phyloP scores from a whole-genome alignment of 2,113 vertebrate species.

The Siniperca knerii region DNA sequence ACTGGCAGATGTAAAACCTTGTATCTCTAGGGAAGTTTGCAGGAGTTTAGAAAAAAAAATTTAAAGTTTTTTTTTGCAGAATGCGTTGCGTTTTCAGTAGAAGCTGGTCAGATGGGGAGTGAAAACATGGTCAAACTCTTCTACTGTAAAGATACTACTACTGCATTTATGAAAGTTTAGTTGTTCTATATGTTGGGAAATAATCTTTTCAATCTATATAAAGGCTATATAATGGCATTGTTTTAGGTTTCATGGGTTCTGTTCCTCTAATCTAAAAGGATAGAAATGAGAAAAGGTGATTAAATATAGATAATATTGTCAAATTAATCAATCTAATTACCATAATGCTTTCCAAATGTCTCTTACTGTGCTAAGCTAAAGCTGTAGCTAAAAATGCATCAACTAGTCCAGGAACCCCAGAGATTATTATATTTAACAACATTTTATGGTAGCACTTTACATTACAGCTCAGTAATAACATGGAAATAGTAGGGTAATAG shows the following conservation, averaged over 20 bases:
- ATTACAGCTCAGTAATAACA: too few relatives aligned
- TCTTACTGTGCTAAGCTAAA: too few relatives aligned
- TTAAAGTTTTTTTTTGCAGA: not conserved
- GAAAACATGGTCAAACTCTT: not conserved
- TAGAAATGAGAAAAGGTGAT: not conserved
- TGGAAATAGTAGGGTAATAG: too few relatives aligned
- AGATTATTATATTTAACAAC: too few relatives aligned
- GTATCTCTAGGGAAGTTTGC: slow-evolving; percentile 1
- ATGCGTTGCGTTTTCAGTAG: not conserved
- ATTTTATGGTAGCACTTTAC: too few relatives aligned
- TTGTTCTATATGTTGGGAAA: not conserved
- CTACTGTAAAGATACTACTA: not conserved
- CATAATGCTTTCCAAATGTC: too few relatives aligned
- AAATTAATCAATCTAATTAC: not conserved
- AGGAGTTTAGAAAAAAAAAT: not conserved
- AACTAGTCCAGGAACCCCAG: too few relatives aligned
- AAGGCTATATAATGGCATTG: not conserved
- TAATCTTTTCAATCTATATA: not conserved
- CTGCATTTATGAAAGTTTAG: not conserved
- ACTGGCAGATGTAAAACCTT: slow-evolving; percentile 3
- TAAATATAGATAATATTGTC: not conserved
- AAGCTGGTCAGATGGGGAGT: not conserved
- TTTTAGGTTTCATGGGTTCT: not conserved
- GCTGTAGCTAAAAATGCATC: too few relatives aligned
- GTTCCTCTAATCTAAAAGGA: not conserved